Base-by-base conservation (phyloP, 2,113 vertebrate species). In the Barbus barbus region DNA sequence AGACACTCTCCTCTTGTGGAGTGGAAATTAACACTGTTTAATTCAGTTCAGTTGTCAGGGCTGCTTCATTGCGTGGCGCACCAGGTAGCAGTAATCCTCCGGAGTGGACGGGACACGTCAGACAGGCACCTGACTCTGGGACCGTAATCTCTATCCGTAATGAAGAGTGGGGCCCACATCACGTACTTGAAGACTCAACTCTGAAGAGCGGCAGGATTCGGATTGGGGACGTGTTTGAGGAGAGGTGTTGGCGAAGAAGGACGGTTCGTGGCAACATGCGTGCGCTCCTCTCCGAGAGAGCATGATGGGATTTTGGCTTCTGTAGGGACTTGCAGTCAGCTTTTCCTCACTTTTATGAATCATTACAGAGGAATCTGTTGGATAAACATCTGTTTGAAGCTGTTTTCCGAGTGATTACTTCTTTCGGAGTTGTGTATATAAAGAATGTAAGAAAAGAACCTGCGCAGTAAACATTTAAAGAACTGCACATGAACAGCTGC, bases 311-410 rank as follows among this genome's bases (percentile, higher is more conserved):
- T 78, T 82, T 78, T 61, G 61, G 80, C 51, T 46, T 71, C 41
- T 38, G 67, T 44, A 41, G 38, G 28, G 56, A 85, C 77, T 83
- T 85, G 78, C 82, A 48, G 74, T 61, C 82, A 81, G 67, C 72
- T 77, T 73, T 79, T 76, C 24, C 56, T 67, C 74, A 58, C 36
- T 38, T 81, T 81, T 71, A 56, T 86, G 87, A 87, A 85, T 87
- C 87, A 89, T 78, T 83, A 53, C 73, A 22, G 58, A 83, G 83
- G 83, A 86, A 89, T 89, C 75, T 81, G 72, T 33, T 38, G 81
- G 86, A 80, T 87, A 89, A 87, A 87, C 84, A 87, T 85, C 78
- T 85, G 82, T 86, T 80, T 36, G 44, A 78, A 77, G 82, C 63
- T 33, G 9, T 60, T 76, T 84, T 71, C 44, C 18, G 8, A 46